Conservation (phyloP, 2,888 invertebrate genomes). For the Xestia c-nigrum region DNA sequence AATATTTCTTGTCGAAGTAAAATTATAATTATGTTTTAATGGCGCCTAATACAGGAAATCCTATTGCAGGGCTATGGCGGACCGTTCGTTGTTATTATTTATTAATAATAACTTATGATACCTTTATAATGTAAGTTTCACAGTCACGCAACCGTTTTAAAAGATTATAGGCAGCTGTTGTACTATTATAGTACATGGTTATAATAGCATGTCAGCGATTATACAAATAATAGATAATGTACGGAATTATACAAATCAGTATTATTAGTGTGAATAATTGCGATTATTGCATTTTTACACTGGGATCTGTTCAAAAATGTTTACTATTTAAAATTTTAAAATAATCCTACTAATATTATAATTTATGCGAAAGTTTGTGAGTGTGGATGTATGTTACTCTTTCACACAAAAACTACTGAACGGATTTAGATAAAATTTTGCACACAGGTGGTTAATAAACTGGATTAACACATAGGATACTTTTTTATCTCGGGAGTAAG, state of each 20-base stretch:
- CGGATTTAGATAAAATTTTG: too few species aligned
- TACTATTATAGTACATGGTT: slow-evolving; percentile 66
- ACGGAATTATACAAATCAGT: slow-evolving; percentile 30
- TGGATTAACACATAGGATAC: too few species aligned
- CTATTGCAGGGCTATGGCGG: slow-evolving; percentile 4
- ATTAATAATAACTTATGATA: slow-evolving; percentile 44
- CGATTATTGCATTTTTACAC: too few species aligned
- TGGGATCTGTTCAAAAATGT: too few species aligned
- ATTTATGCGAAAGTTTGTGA: too few species aligned
- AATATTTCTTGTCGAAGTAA: neutral
- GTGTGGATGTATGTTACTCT: too few species aligned
- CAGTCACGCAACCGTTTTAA: slow-evolving; percentile 71
- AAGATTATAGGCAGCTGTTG: slow-evolving; percentile 68
- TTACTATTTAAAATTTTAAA: too few species aligned
- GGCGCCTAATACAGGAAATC: slow-evolving; percentile 39
- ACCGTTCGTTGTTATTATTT: slow-evolving; percentile 38
- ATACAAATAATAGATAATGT: slow-evolving; percentile 36
- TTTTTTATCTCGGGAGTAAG: too few species aligned
- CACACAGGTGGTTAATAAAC: too few species aligned
- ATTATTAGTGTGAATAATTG: slow-evolving; percentile 10
- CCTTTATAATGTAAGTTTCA: slow-evolving; percentile 65
- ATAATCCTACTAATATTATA: too few species aligned
- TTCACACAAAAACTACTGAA: too few species aligned
- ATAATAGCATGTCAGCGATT: slow-evolving; percentile 63
- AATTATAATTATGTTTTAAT: slow-evolving; percentile 6